Evolutionary conservation across 1,140 invertebrate species (phyloP), one percentile per base, ranked within the genome.

Genomic region (Leptoteleia sp.): DNA sequence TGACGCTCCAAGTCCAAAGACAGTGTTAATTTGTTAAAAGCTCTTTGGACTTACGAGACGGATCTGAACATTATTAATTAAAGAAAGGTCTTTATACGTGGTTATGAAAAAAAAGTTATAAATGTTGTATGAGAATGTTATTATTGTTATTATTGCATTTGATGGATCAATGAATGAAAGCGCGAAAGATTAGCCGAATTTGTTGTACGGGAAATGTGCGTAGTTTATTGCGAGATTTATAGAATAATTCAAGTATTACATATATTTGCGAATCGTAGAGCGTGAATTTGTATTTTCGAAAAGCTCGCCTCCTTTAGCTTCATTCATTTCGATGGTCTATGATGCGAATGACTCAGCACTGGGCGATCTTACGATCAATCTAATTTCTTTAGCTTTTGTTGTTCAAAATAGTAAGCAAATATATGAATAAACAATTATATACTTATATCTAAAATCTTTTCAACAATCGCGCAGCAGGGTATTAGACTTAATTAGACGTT

Each of bases 1-100:
- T n/a, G 37, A 47, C 16, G 37, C 50, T 57, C 50, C 33, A 19
- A 12, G 75, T 71, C 59, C 75, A 71, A 77, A 87, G 85, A 84
- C 83, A 78, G 81, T 88, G 88, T 90, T 90, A 86, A 85, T 76
- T 90, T 89, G 88, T 90, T 89, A 79, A 87, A 84, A 82, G 85
- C 75, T 85, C 81, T 88, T 87, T 84, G 88, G 87, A 85, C 81
- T 81, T 54, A 25, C 54, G 75, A 68, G 81, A 73, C 75, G 80
- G 82, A 65, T 67, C 67, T 29, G 45, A 59, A 62, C 19, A 64
- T 61, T 54, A 78, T 47, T 67, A 64, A 50, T 50, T 55, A 79
- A 62, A 82, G 50, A 70, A 79, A 81, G 81, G 71, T 86, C 85
- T 89, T 89, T 89, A 88, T 89, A 88, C 83, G 80, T 81, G 79